Evolutionary conservation across 2,113 vertebrate species (phyloP).

Genomic region (Verasper variegatus): DNA sequence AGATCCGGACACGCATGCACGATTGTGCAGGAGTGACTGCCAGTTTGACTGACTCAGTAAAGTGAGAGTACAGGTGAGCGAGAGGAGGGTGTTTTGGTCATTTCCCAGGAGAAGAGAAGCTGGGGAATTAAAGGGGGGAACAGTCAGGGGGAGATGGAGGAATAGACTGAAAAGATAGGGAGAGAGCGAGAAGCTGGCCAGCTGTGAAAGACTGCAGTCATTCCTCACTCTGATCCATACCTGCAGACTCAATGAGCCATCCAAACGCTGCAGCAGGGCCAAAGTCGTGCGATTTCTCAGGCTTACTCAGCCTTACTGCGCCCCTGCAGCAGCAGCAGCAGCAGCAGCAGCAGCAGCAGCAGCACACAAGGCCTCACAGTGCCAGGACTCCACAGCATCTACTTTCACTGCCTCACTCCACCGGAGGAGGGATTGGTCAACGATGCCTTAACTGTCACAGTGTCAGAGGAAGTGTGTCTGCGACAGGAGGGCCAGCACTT

Average conservation of each 20-base stretch:
- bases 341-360: background rate
- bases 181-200: slow-evolving; percentile 35
- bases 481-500: slow-evolving; percentile 10
- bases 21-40: slow-evolving; percentile 4
- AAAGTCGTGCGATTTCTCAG: slow-evolving; percentile 71
- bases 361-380: slow-evolving; percentile 50
- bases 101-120: slow-evolving; percentile 35
- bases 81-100: slow-evolving; percentile 15
- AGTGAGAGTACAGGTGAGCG: slow-evolving; percentile 38
- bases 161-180: slow-evolving; percentile 39
- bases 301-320: slow-evolving; percentile 68
- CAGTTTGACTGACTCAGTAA: slow-evolving; percentile 10
- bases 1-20: background rate
- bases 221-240: slow-evolving; percentile 73
- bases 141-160: slow-evolving; percentile 6
- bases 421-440: slow-evolving; percentile 62
- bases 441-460: slow-evolving; percentile 60
- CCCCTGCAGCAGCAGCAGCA: slow-evolving; percentile 35
- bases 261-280: slow-evolving; percentile 58
- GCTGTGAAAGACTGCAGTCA: slow-evolving; percentile 74
- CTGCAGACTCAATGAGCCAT: slow-evolving; percentile 77
- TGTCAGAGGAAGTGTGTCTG: slow-evolving; percentile 55
- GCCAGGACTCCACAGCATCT: slow-evolving; percentile 61
- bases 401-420: slow-evolving; percentile 45
- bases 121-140: slow-evolving; percentile 9